Percentiles rank a stretch among this genome's conserved stretches.
These are phyloP conservation scores for Nomada fucata DNA, from an alignment of 2,888 invertebrate genomes.

Conservation along the genomic window DNA sequence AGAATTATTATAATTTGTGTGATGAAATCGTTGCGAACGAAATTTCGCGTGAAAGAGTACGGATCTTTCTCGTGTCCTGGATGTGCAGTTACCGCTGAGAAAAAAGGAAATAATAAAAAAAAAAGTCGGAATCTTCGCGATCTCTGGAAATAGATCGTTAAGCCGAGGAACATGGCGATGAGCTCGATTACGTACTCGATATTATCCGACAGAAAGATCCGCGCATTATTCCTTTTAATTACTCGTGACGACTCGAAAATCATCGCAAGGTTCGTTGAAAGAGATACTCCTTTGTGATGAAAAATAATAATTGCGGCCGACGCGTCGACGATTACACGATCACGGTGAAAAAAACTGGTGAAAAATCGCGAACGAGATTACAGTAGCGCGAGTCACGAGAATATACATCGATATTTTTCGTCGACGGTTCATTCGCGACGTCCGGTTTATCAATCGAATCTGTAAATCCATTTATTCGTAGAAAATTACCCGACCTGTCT, in stretches of 20 bases:
- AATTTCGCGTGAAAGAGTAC: not conserved
- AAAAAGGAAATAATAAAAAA: not conserved
- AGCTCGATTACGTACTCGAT: constrained; percentile 44
- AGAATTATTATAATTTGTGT: not conserved
- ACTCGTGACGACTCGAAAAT: constrained; percentile 11
- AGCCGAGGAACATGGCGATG: constrained; percentile 57
- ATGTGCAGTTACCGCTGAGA: constrained; percentile 26
- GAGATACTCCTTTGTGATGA: not conserved
- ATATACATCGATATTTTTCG: too few species aligned
- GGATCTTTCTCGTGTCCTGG: not conserved
- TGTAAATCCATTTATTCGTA: too few species aligned
- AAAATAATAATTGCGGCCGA: not conserved
- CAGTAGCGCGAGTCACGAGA: too few species aligned
- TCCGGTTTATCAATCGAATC: too few species aligned
- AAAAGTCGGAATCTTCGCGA: constrained; percentile 8
- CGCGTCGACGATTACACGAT: not conserved
- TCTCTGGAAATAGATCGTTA: constrained; percentile 31
- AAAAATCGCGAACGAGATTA: too few species aligned
- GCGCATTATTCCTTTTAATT: not conserved
- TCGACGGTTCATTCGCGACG: too few species aligned
- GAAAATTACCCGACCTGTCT: not conserved
- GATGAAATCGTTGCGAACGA: not conserved
- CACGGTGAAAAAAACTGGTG: too few species aligned
- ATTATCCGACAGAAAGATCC: not conserved
- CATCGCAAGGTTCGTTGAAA: constrained; percentile 29